Evolutionary conservation across 2,888 invertebrate species (phyloP).

Genomic region (Leistus spinibarbis): DNA sequence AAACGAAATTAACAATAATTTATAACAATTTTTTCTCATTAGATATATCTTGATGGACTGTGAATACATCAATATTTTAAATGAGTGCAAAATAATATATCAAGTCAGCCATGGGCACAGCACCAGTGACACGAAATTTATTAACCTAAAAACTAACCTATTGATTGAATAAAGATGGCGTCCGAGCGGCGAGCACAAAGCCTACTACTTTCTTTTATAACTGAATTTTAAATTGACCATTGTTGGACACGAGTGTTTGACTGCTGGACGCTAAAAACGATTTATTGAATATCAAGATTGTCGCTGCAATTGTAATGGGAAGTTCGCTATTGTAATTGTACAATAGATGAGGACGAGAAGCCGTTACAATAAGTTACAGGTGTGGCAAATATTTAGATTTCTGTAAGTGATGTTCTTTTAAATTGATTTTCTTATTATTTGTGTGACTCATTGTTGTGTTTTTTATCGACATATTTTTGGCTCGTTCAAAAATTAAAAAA

Average conservation of each 20-base stretch:
- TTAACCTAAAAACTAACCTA: not conserved
- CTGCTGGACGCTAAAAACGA: not conserved
- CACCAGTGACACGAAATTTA: not conserved
- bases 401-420: not conserved
- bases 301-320: not conserved
- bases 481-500: no score
- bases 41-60: not conserved
- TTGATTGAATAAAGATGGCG: not conserved
- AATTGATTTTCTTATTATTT: not conserved
- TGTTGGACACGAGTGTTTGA: conserved; percentile 2
- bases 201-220: not conserved
- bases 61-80: not conserved
- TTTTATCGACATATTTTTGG: no score
- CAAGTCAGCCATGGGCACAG: not conserved
- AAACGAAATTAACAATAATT: not conserved
- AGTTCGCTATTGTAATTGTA: not conserved
- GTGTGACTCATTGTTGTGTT: not conserved
- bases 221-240: conserved; percentile 30
- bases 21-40: not conserved
- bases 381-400: not conserved
- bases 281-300: not conserved
- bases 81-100: not conserved
- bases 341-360: not conserved
- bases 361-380: not conserved
- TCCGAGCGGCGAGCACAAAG: not conserved